Base-by-base conservation (phyloP, 1,140 invertebrate genomes). In the Zaprionus nigranus region DNA sequence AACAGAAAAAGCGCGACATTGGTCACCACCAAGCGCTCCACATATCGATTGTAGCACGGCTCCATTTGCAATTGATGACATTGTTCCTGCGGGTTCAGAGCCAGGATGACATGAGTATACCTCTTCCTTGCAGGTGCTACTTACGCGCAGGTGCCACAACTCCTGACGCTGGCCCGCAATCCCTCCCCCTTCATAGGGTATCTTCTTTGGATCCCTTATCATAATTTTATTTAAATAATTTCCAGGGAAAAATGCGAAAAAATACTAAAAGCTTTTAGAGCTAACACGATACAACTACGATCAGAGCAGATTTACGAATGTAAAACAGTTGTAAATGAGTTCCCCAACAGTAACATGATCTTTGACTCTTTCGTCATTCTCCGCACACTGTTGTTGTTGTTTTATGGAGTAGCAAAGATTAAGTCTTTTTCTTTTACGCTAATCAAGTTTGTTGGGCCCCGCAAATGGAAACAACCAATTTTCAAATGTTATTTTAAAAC, bases 1-100 rank as follows among this genome's bases (percentile, higher is more conserved):
- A 66, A 28, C 7, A 79, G 15, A 6, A 82, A 69, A 0, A 72
- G 46, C 12, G 62, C n/a, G 5, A 56, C 51, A 53, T 72, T 46
- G 24, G 56, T 62, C n/a, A 63, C 46, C 15, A 36, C 24, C 15
- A 76, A 28, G 9, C 77, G 73, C 12, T 76, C 62, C 2, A 66
- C 5, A 51, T 79, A 79, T 0, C 62, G 58, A 2, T 22, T 9
- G 36, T 71, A 76, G 62, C 34, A 66, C 1, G 11, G 0, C 22
- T 82, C 80, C 34, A 83, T 9, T 2, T 51, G 3, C 34, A 60
- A 17, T 2, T 13, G 34, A 0, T 6, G 6, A 7, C 73, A 76
- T 59, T 72, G 60, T 28, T 24, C 1, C 76, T 79, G 51, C 15
- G 46, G 46, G 11, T 46, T 43, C 30, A 34, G 9, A 12, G 0